Percentiles rank a stretch among this genome's conserved stretches.
These are phyloP conservation scores for Patiria miniata DNA, from an alignment of 35 echinoderm and acorn worm genomes.

Conservation along the genomic window DNA sequence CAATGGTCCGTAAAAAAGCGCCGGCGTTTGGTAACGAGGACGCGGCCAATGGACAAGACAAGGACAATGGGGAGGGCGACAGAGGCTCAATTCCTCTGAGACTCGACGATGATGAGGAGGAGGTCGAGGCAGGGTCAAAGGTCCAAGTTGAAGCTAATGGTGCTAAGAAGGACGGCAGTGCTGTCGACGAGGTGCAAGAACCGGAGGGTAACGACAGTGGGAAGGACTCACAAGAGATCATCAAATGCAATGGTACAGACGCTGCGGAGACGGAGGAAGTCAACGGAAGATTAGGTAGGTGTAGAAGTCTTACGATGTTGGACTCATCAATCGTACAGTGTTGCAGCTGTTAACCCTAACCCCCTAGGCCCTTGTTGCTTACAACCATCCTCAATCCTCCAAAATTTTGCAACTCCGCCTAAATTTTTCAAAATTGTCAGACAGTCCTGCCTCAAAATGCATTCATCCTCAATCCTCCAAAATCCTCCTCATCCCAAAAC, in stretches of 20 bases:
- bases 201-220: slow-evolving; percentile 24
- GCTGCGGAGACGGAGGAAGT: slow-evolving; percentile 31
- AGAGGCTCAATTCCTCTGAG: slow-evolving; percentile 11
- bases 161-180: background rate
- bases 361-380: too few species aligned
- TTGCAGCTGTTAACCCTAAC: too few species aligned
- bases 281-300: slow-evolving; percentile 30
- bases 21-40: slow-evolving; percentile 52
- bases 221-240: slow-evolving; percentile 23
- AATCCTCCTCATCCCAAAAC: too few species aligned
- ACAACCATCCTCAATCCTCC: too few species aligned
- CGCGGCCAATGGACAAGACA: slow-evolving; percentile 16
- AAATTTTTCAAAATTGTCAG: too few species aligned
- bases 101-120: slow-evolving; percentile 39
- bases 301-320: too few species aligned
- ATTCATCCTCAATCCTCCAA: too few species aligned
- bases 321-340: too few species aligned
- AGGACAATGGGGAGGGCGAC: slow-evolving; percentile 22
- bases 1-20: slow-evolving; percentile 82
- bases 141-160: background rate
- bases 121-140: background rate
- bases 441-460: too few species aligned
- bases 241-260: slow-evolving; percentile 34
- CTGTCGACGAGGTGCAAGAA: background rate
- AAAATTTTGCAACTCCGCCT: too few species aligned